These are phyloP conservation scores for Phalacrocorax pelagicus DNA, from an alignment of 2,113 vertebrate species.

Conservation along the genomic window DNA sequence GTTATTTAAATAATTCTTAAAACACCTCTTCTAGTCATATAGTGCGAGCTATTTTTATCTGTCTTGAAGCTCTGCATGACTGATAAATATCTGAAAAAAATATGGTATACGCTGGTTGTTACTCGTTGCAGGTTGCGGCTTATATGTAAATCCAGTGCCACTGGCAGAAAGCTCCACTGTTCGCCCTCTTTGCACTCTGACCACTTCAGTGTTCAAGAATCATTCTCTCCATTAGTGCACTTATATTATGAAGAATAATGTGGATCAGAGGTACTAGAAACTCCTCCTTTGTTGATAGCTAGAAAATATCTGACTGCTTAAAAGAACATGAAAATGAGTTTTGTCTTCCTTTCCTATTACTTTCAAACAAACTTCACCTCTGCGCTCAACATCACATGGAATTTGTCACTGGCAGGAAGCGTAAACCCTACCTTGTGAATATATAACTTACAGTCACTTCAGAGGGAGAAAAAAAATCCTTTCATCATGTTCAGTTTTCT, in stretches of 20 bases:
- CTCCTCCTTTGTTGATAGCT: constrained; percentile 58
- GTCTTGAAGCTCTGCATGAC: neutral
- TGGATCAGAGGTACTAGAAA: neutral
- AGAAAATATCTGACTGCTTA: constrained; percentile 38
- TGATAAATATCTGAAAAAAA: neutral
- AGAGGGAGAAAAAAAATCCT: constrained; percentile 67
- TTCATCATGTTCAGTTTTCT: constrained; percentile 71
- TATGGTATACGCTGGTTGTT: neutral
- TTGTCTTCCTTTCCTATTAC: constrained; percentile 56
- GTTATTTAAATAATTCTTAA: neutral
- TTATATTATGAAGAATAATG: neutral
- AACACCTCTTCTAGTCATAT: neutral
- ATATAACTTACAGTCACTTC: constrained; percentile 65
- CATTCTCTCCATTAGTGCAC: neutral
- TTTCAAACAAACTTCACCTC: constrained; percentile 69
- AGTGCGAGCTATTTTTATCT: neutral
- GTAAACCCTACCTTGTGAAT: constrained; percentile 22
- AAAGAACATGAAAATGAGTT: constrained; percentile 50
- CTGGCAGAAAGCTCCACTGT: neutral
- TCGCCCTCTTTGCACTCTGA: neutral
- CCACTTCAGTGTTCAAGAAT: neutral
- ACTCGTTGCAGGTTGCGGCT: neutral
- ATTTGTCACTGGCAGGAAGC: constrained; percentile 65
- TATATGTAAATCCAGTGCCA: neutral
- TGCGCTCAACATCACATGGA: constrained; percentile 40